phyloP scores from a whole-genome alignment of 2,888 invertebrate species.

The Alloscopus bannaensis region DNA sequence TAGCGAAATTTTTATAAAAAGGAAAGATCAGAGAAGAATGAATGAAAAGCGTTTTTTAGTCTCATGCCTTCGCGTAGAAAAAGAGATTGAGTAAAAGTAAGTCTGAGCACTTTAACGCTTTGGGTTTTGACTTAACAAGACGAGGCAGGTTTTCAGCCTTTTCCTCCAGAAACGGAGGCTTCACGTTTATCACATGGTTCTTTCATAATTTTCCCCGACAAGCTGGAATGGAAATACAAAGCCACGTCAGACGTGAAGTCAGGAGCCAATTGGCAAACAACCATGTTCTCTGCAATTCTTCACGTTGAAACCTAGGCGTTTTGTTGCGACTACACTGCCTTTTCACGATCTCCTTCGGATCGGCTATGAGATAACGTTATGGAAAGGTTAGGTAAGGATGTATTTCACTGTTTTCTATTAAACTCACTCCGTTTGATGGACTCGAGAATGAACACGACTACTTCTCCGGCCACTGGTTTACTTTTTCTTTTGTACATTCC shows the following conservation, averaged over 20 bases:
- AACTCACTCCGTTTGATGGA: background rate
- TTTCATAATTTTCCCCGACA: conserved; percentile 32
- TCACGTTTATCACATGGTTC: background rate
- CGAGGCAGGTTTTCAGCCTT: conserved; percentile 19
- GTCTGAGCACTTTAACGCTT: conserved; percentile 10
- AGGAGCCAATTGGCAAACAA: conserved; percentile 60
- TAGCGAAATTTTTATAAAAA: background rate
- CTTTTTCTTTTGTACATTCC: conserved; percentile 10
- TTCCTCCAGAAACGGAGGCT: background rate
- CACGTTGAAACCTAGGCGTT: background rate
- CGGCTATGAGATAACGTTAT: background rate
- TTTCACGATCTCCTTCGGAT: background rate
- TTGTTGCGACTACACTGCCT: background rate
- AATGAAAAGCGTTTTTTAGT: conserved; percentile 6
- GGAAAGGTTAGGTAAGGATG: background rate
- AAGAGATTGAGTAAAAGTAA: conserved; percentile 3
- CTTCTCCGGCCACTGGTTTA: conserved; percentile 22
- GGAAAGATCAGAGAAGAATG: conserved; percentile 15
- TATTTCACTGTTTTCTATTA: background rate
- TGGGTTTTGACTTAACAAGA: conserved; percentile 34
- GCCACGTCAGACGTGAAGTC: conserved; percentile 47
- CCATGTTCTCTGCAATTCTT: conserved; percentile 34
- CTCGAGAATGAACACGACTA: background rate
- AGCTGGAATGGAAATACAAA: conserved; percentile 38
- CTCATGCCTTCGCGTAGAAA: background rate